Percentiles rank a stretch among this genome's conserved stretches.
Conservation (phyloP, 35 echinoderm and acorn worm species). For the Eucidaris tribuloides region DNA sequence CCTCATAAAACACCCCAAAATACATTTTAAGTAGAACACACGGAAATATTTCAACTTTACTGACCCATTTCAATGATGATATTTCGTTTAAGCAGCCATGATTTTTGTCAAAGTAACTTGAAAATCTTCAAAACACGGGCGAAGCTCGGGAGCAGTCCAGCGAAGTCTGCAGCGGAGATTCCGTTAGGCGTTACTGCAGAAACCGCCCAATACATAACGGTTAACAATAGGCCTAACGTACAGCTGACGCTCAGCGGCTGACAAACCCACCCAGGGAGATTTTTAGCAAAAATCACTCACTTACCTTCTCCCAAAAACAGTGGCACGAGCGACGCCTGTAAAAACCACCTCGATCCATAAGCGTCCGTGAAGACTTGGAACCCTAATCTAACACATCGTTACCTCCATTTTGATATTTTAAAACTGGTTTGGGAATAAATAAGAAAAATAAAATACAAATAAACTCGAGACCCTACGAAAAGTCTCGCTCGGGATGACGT, state of each 20-base stretch:
- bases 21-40: too few relatives aligned
- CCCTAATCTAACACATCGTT: slow-evolving; percentile 47
- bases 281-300: slow-evolving; percentile 9
- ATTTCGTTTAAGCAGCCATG: too few relatives aligned
- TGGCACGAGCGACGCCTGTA: slow-evolving; percentile 52
- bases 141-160: too few relatives aligned
- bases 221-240: not conserved
- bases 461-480: not conserved
- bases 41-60: too few relatives aligned
- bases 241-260: slow-evolving; percentile 4
- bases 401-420: slow-evolving; percentile 44
- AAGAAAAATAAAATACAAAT: slow-evolving; percentile 38
- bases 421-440: not conserved
- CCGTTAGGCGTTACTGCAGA: slow-evolving; percentile 32
- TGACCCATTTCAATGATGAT: too few relatives aligned
- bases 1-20: too few relatives aligned
- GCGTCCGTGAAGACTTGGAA: slow-evolving; percentile 58
- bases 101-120: too few relatives aligned
- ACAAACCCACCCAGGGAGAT: too few relatives aligned
- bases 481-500: not conserved
- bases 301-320: slow-evolving; percentile 54
- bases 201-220: slow-evolving; percentile 30
- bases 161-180: too few relatives aligned
- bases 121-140: too few relatives aligned
- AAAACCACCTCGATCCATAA: slow-evolving; percentile 71